A percentile compares a stretch with the other conserved stretches of the same genome.
These are phyloP conservation scores for Harlomillsia oculata DNA, from an alignment of 1,140 invertebrate genomes.

Conservation along the genomic window DNA sequence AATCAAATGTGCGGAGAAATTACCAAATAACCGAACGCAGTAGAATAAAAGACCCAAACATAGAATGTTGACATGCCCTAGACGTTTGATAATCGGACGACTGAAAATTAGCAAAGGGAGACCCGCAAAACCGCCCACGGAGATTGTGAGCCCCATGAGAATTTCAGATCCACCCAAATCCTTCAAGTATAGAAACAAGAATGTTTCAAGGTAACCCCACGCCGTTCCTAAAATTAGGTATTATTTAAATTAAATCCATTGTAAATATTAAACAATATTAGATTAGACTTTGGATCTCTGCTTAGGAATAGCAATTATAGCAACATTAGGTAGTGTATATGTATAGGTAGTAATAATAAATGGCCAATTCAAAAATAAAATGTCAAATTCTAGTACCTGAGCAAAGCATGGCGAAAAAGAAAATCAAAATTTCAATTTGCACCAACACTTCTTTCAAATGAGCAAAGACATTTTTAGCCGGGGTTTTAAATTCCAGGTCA, in stretches of 20 bases:
- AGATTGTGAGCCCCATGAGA: slow-evolving; percentile 73
- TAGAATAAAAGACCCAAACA: slow-evolving; percentile 70
- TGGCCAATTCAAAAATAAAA: too few species aligned
- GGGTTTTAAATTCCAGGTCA: slow-evolving; percentile 64
- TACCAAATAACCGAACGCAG: slow-evolving; percentile 60
- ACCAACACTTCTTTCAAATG: slow-evolving; percentile 60
- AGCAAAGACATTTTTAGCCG: slow-evolving; percentile 57
- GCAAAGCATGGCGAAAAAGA: slow-evolving; percentile 61
- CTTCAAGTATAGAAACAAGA: slow-evolving; percentile 74
- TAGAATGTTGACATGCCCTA: slow-evolving; percentile 73
- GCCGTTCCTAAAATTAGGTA: slow-evolving; percentile 52
- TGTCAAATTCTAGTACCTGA: too few species aligned
- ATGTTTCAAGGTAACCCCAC: slow-evolving; percentile 77
- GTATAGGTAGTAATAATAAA: too few species aligned
- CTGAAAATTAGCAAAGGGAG: slow-evolving; percentile 66
- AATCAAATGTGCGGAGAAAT: slow-evolving; percentile 15
- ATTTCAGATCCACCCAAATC: slow-evolving; percentile 66
- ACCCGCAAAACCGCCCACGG: slow-evolving; percentile 64
- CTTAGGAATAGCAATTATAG: too few species aligned
- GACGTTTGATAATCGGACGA: slow-evolving; percentile 62
- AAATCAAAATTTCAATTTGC: slow-evolving; percentile 61
- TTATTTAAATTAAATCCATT: background rate
- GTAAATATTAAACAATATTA: too few species aligned
- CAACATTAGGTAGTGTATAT: too few species aligned
- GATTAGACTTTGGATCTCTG: too few species aligned